Base-by-base conservation (phyloP, 2,888 invertebrate genomes). In the Alsophila aescularia region DNA sequence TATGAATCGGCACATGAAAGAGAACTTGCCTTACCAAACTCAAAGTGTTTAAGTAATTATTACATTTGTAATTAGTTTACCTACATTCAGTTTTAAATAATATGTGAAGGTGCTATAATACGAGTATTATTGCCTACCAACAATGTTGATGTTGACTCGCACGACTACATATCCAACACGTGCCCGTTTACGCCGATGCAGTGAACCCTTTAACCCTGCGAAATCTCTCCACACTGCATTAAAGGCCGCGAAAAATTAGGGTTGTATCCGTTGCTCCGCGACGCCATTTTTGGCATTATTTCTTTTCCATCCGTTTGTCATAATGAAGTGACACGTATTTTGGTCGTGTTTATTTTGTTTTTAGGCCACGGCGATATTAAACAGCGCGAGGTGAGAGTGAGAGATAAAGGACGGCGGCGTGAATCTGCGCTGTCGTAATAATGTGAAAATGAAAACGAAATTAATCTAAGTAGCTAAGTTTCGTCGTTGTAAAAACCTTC, bases 181-280 rank as follows among this genome's bases (percentile, higher is more conserved):
- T 52, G 51, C 29, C 37, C 40, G 39, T 47, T 52, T 53, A 52
- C 55, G 36, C 8, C 12, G 39, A 52, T 49, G 44, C 57, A 52
- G 50, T 52, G 50, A 57, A 55, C 57, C 57, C 55, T 50, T 60
- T 57, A 57, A 55, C 60, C 56, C 58, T 50, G 16, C 57, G 42
- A 52, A 53, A 57, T 56, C 57, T 55, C 54, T 44, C 49, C 50
- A 43, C 50, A n/a, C n/a, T n/a, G 48, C 51, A 44, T 36, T 49
- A 56, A 52, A 56, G 52, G 50, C 51, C 52, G 42, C 52, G 34
- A 45, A 51, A 44, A 34, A 29, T 43, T 57, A 66, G 62, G 65
- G 65, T 44, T 63, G 62, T 13, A 49, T 45, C 42, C 29, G 12
- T 40, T 35, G 10, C 14, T 27, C 43, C 48, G 43, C 34, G 44